Evolutionary conservation across 2,888 invertebrate species (phyloP).

Genomic region (Morpho helenor): DNA sequence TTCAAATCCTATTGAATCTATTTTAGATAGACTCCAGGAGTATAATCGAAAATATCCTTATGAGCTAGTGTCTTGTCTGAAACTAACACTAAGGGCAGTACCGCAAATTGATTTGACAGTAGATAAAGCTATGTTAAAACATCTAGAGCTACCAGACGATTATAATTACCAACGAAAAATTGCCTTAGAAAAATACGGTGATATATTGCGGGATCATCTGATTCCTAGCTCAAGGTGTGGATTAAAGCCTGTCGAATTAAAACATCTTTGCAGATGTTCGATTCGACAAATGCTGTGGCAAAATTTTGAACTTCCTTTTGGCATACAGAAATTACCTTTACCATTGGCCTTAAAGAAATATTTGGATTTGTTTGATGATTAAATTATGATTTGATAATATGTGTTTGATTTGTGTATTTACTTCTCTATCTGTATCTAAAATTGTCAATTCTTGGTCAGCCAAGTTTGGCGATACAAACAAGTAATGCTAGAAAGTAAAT

Average conservation of each 20-base stretch:
- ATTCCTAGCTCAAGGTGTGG: constrained; percentile 81
- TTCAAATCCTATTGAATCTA: constrained; percentile 81
- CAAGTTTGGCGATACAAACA: no score
- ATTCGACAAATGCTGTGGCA: constrained; percentile 82
- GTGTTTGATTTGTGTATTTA: no score
- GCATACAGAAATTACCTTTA: constrained; percentile 83
- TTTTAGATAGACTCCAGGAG: constrained; percentile 82
- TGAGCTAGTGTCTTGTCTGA: constrained; percentile 84
- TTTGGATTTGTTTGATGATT: constrained; percentile 86
- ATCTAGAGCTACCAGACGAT: constrained; percentile 55
- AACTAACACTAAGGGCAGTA: constrained; percentile 82
- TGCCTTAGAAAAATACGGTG: constrained; percentile 61
- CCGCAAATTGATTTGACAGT: constrained; percentile 77
- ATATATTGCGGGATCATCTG: constrained; percentile 78
- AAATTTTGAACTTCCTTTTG: constrained; percentile 86
- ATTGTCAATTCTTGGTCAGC: no score
- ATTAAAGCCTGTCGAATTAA: constrained; percentile 82
- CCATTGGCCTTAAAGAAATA: constrained; percentile 84
- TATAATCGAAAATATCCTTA: constrained; percentile 82
- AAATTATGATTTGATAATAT: constrained; percentile 31
- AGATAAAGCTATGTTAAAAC: constrained; percentile 48
- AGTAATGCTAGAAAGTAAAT: no score
- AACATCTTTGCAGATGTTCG: constrained; percentile 86
- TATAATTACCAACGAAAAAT: constrained; percentile 69
- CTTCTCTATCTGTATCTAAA: no score